phyloP scores from a whole-genome alignment of 2,888 invertebrate species.

The Oegoconia quadripuncta region DNA sequence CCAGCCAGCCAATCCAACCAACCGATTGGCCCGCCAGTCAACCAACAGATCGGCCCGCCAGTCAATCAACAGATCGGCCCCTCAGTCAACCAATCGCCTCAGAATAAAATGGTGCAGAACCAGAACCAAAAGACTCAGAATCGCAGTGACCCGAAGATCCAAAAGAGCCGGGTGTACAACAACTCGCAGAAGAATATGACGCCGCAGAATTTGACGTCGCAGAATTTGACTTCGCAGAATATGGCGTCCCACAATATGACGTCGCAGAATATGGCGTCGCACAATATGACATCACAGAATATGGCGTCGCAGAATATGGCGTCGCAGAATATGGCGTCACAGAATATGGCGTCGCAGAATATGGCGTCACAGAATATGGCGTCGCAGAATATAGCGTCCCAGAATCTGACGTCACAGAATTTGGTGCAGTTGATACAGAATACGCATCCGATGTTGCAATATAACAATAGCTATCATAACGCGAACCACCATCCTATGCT shows the following conservation, averaged over 20 bases:
- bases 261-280: too few species aligned
- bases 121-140: conserved; percentile 13
- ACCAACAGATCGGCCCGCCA: conserved; percentile 9
- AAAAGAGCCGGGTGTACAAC: conserved; percentile 53
- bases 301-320: too few species aligned
- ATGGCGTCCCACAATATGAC: too few species aligned
- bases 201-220: too few species aligned
- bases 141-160: conserved; percentile 34
- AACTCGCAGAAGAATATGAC: too few species aligned
- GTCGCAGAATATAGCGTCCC: conserved; percentile 11
- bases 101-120: conserved; percentile 23
- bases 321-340: too few species aligned
- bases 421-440: conserved; percentile 67
- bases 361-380: conserved; percentile 37
- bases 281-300: too few species aligned
- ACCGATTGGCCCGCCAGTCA: conserved; percentile 9
- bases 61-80: conserved; percentile 12
- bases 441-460: conserved; percentile 68
- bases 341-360: too few species aligned
- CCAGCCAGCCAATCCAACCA: too few species aligned
- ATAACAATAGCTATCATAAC: conserved; percentile 61
- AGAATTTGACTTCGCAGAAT: too few species aligned
- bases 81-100: conserved; percentile 37
- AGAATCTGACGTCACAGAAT: conserved; percentile 53
- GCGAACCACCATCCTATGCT: conserved; percentile 67